A percentile compares a stretch with the other conserved stretches of the same genome.
Conservation (phyloP, 1,140 invertebrate genomes). For the Leptinotarsa lineolata region DNA sequence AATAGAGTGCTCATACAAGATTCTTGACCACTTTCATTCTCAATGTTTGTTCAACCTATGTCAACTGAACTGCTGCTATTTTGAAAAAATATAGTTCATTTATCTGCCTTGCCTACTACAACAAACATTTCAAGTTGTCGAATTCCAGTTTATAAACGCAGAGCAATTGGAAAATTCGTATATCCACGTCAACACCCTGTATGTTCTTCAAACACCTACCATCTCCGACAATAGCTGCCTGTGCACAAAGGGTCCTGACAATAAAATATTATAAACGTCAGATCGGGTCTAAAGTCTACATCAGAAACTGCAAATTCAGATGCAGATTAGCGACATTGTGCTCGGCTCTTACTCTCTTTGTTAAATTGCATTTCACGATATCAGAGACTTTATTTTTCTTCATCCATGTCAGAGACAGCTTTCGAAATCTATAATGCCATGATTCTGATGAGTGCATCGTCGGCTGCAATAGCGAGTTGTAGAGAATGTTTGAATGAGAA, state of each 20-base stretch:
- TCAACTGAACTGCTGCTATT: no score
- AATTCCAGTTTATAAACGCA: no score
- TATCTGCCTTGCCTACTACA: no score
- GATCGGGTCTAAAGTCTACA: conserved; percentile 4
- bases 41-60: no score
- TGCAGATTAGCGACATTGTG: conserved; percentile 16
- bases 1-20: no score
- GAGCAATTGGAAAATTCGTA: no score
- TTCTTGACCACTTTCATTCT: no score
- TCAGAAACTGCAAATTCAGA: conserved; percentile 16
- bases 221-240: background rate
- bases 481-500: background rate
- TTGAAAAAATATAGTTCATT: no score
- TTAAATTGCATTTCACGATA: conserved; percentile 7
- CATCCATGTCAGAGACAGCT: background rate
- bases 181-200: no score
- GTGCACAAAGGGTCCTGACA: background rate
- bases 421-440: background rate
- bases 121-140: no score
- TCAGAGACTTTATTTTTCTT: no score
- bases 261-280: conserved; percentile 11
- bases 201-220: background rate
- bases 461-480: background rate
- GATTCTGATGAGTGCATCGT: background rate
- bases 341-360: background rate